Conservation (phyloP, 2,797 vertebrate genomes). For the Clarias platycephalus region DNA sequence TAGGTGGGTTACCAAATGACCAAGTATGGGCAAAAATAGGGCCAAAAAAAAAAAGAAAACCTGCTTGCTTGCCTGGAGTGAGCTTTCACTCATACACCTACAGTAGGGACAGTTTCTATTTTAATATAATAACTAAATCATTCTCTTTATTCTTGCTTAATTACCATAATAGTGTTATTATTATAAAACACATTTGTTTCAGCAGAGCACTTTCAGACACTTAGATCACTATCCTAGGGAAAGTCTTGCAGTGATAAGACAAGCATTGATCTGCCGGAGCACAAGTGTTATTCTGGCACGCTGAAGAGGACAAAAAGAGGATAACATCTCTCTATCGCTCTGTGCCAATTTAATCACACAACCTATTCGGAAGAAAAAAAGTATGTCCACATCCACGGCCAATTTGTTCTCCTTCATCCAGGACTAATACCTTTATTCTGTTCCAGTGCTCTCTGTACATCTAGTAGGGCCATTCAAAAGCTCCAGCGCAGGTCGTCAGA, state of each 20-base stretch:
- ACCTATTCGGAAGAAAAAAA: slow-evolving; percentile 15
- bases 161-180: not conserved
- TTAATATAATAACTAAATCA: not conserved
- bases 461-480: slow-evolving; percentile 1
- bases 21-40: not conserved
- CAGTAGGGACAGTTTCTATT: not conserved
- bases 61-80: not conserved
- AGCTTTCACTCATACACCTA: not conserved
- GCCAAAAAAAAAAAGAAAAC: not conserved
- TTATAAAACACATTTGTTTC: slow-evolving; percentile 8
- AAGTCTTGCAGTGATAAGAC: slow-evolving; percentile 4
- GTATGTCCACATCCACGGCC: slow-evolving; percentile 39
- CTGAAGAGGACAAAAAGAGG: slow-evolving; percentile 27
- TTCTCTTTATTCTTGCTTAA: not conserved
- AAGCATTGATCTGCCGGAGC: slow-evolving; percentile 16
- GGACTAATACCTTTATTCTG: slow-evolving; percentile 58
- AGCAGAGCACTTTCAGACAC: slow-evolving; percentile 13
- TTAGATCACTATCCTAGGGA: slow-evolving; percentile 26
- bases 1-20: not conserved
- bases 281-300: slow-evolving; percentile 5
- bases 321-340: slow-evolving; percentile 36
- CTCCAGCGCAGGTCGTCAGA: slow-evolving; percentile 10
- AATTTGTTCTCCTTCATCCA: slow-evolving; percentile 55
- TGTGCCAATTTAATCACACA: not conserved
- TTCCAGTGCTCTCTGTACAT: slow-evolving; percentile 31